Conservation (phyloP, 2,797 vertebrate species). For the Antennarius maculatus region DNA sequence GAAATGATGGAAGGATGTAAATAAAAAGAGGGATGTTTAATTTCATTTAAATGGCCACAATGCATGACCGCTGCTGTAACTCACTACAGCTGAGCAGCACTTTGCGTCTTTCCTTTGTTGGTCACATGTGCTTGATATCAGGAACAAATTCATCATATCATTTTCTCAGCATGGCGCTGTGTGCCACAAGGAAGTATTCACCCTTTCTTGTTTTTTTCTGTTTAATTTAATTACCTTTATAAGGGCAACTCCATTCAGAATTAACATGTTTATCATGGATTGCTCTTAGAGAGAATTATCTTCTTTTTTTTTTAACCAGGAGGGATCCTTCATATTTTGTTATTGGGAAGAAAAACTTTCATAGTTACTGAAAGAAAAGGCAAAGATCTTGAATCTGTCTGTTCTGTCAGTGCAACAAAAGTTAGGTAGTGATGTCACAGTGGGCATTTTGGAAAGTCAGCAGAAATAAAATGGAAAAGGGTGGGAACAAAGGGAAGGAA, state of each 20-base stretch:
- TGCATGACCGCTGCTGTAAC: conserved; percentile 11
- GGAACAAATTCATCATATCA: conserved; percentile 37
- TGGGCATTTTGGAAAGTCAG: conserved; percentile 1
- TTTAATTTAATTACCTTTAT: neutral
- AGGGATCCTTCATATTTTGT: neutral
- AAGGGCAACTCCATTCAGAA: neutral
- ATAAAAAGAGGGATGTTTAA: neutral
- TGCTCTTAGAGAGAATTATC: neutral
- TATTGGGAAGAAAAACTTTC: neutral
- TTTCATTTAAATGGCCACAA: neutral
- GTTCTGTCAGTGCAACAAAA: conserved; percentile 19
- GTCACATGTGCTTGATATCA: conserved; percentile 43
- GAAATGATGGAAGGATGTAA: conserved; percentile 9
- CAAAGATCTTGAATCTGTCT: conserved; percentile 19
- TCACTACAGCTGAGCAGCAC: conserved; percentile 6
- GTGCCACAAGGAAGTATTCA: neutral
- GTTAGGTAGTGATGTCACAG: neutral
- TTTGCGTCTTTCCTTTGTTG: conserved; percentile 40
- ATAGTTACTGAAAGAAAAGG: neutral
- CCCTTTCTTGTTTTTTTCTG: neutral
- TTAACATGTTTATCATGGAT: neutral
- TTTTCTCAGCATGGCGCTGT: neutral
- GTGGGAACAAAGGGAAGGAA: neutral
- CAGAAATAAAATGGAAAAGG: neutral
- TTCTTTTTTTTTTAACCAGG: neutral